phyloP scores from a whole-genome alignment of 2,797 vertebrate genomes.

The Labeo calbasu region DNA sequence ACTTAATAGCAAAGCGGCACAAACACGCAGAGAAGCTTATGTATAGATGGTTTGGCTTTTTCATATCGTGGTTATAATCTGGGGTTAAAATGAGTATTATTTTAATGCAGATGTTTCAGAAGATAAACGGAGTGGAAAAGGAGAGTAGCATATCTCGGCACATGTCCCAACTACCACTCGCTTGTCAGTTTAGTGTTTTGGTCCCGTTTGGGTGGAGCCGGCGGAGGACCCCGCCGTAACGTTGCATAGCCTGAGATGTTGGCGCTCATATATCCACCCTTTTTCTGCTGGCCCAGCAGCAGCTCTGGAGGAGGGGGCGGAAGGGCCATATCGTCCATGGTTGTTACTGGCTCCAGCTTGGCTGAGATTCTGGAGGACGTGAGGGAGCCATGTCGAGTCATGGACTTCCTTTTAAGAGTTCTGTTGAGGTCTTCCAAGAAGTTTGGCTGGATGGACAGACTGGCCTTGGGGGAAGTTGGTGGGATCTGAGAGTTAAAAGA shows the following conservation, averaged over 20 bases:
- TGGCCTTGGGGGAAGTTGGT: constrained; percentile 89
- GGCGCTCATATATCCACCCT: constrained; percentile 80
- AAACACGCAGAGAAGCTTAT: constrained; percentile 77
- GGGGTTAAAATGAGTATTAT: constrained; percentile 65
- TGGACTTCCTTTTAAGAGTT: constrained; percentile 96
- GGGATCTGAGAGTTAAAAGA: constrained; percentile 77
- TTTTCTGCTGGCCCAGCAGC: constrained; percentile 86
- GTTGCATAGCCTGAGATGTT: constrained; percentile 99
- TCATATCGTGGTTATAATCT: constrained; percentile 69
- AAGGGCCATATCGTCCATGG: constrained; percentile 97
- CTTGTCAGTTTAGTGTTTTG: constrained; percentile 96
- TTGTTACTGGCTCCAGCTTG: constrained; percentile 88
- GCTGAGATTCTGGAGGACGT: constrained; percentile 83
- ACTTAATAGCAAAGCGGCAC: constrained; percentile 76
- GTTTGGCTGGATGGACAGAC: constrained; percentile 86
- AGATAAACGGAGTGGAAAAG: constrained; percentile 38
- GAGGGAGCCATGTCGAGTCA: constrained; percentile 91
- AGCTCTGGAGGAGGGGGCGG: constrained; percentile 94
- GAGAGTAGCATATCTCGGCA: constrained; percentile 43
- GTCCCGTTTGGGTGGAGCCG: constrained; percentile 94
- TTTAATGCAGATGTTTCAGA: constrained; percentile 48
- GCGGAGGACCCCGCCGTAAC: constrained; percentile 91
- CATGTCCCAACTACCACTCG: constrained; percentile 82
- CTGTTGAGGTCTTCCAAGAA: constrained; percentile 98
- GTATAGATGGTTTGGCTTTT: constrained; percentile 71